phyloP scores from a whole-genome alignment of 2,797 vertebrate species.

The Malurus leucopterus region DNA sequence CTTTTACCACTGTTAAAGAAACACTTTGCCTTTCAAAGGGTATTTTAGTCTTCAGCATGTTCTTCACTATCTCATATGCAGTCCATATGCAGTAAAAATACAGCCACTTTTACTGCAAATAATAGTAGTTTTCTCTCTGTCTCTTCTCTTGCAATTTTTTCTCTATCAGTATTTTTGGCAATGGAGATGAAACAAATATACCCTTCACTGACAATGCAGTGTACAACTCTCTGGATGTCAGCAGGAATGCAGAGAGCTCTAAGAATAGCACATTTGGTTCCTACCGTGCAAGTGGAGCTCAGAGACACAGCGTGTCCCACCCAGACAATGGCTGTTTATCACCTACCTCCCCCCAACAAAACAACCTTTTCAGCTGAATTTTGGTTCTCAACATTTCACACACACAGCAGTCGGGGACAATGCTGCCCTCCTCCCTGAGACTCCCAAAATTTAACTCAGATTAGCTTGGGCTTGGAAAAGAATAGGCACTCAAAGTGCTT shows the following conservation, averaged over 20 bases:
- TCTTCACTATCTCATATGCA: not conserved
- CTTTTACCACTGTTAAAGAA: conserved; percentile 10
- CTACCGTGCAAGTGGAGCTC: not conserved
- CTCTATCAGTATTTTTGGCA: conserved; percentile 1
- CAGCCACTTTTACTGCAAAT: not conserved
- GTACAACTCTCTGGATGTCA: not conserved
- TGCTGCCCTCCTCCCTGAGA: not conserved
- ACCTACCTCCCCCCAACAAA: not conserved
- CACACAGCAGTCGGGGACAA: not conserved
- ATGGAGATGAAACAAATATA: not conserved
- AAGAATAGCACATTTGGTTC: conserved; percentile 41
- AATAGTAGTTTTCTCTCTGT: not conserved
- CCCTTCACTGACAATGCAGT: not conserved
- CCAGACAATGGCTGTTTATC: not conserved
- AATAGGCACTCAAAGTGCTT: not conserved
- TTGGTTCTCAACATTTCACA: not conserved
- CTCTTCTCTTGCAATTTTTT: not conserved
- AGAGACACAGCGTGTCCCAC: not conserved
- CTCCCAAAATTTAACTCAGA: not conserved
- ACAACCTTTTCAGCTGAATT: not conserved
- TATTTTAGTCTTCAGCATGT: not conserved
- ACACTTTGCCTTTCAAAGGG: not conserved
- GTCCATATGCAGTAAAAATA: not conserved
- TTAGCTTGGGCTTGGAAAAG: not conserved
- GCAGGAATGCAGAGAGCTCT: conserved; percentile 30